Percentiles rank a stretch among this genome's conserved stretches.
Evolutionary conservation across 2,888 invertebrate genomes (phyloP).

Genomic region (Rhogogaster chlorosoma): DNA sequence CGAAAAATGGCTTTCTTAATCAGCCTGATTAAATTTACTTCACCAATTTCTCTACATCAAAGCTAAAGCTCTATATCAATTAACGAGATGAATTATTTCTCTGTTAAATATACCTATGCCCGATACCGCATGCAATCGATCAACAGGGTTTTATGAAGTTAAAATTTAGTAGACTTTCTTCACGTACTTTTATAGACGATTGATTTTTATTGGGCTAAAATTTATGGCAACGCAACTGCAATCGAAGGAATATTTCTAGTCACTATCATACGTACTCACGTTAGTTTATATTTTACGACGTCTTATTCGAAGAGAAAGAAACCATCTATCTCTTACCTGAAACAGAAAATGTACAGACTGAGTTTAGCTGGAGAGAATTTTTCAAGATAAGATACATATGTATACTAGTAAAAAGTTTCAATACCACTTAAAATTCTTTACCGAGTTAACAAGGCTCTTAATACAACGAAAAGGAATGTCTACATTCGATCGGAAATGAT

Average conservation of each 20-base stretch:
- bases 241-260: not conserved
- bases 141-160: not conserved
- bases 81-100: constrained; percentile 25
- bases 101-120: not conserved
- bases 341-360: constrained; percentile 36
- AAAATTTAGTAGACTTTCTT: not conserved
- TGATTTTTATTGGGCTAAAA: not conserved
- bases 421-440: constrained; percentile 37
- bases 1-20: constrained; percentile 14
- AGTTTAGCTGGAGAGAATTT: not conserved
- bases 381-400: constrained; percentile 14
- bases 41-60: not conserved
- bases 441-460: constrained; percentile 13
- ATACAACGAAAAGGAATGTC: constrained; percentile 8
- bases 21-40: constrained; percentile 9
- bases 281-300: not conserved
- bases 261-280: not conserved
- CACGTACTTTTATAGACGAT: not conserved
- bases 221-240: not conserved
- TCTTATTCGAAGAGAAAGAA: not conserved
- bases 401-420: constrained; percentile 4
- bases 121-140: constrained; percentile 2
- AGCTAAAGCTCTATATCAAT: constrained; percentile 3
- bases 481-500: not conserved
- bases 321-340: constrained; percentile 11